Evolutionary conservation across 2,797 vertebrate genomes (phyloP), one percentile per base, ranked within the genome.

Genomic region (Lacerta bilineata): DNA sequence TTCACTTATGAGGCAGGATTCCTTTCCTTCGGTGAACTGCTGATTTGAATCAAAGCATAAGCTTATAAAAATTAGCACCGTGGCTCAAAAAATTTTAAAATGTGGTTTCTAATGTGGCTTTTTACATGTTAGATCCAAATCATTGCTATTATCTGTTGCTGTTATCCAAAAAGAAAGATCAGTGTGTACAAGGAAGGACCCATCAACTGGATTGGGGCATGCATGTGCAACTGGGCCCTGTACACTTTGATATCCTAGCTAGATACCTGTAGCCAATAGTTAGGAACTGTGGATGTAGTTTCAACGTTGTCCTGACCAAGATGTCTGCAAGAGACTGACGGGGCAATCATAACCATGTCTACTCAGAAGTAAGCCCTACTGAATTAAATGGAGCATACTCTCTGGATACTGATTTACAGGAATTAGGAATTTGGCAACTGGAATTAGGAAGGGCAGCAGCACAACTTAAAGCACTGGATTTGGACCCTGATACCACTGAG

Each of bases 1-100:
- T 95, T 93, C 25, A 77, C 83, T 95, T 91, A 91, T 90, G 81
- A 95, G 76, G 80, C 83, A 83, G 81, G 23, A 79, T 87, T 87
- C 20, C 5, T 93, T 68, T 88, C 83, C 43, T 79, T 90, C 72
- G 74, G 36, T 90, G 85, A 61, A 88, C 83, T 71, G 61, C 2
- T 92, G 85, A 89, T 75, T 3, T 23, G 41, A 84, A 80, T 88
- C 88, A 76, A 93, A 80, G 8, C 2, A 64, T 84, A 87, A 76
- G 93, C 81, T 75, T 27, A 36, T 74, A 75, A 87, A 92, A 68
- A 41, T 46, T 80, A 50, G 89, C 72, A 74, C 50, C 66, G 76
- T 95, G 41, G 8, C 36, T 91, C 36, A 4, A 55, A 91, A 36
- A 90, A 91, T 93, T 93, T 90, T 91, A 76, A 86, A 91, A 83